Evolutionary conservation across 37 sponge, comb jelly and placozoan genomes (phyloP).

Genomic region (Hormiphora californensis): DNA sequence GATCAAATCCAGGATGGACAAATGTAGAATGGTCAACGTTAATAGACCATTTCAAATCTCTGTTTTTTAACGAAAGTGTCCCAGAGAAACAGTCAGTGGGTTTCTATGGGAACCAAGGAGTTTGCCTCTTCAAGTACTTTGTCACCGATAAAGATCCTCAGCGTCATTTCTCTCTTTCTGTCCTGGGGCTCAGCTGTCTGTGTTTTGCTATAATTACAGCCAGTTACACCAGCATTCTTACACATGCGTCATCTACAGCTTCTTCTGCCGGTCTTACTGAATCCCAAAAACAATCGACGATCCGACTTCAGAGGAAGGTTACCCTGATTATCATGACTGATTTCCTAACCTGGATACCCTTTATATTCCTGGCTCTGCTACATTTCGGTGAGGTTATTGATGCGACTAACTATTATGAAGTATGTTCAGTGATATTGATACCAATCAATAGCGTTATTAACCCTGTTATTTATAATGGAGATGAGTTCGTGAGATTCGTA

Average conservation of each 20-base stretch:
- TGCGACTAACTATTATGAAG: slow-evolving; percentile 9
- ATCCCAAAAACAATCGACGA: neutral
- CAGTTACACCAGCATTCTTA: neutral
- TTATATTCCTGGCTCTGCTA: neutral
- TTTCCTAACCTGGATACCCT: slow-evolving; percentile 33
- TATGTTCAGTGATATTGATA: slow-evolving; percentile 21
- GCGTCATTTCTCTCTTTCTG: neutral
- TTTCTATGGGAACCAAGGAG: slow-evolving; percentile 49
- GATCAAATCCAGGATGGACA: no score
- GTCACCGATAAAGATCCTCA: slow-evolving; percentile 13
- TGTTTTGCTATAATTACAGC: slow-evolving; percentile 5
- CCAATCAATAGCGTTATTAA: slow-evolving; percentile 46
- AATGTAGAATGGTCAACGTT: neutral
- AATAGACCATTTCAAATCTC: neutral
- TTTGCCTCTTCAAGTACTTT: slow-evolving; percentile 40
- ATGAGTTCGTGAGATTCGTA: neutral
- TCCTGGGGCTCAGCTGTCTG: neutral
- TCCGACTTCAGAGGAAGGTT: neutral
- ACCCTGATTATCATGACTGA: slow-evolving; percentile 14
- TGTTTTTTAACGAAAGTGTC: neutral
- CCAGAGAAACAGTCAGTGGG: neutral
- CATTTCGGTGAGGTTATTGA: neutral
- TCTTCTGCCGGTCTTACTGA: neutral
- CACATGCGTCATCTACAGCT: neutral
- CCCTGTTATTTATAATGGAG: slow-evolving; percentile 21